Base-by-base conservation (phyloP, 2,888 invertebrate species). In the Melanotus villosus region DNA sequence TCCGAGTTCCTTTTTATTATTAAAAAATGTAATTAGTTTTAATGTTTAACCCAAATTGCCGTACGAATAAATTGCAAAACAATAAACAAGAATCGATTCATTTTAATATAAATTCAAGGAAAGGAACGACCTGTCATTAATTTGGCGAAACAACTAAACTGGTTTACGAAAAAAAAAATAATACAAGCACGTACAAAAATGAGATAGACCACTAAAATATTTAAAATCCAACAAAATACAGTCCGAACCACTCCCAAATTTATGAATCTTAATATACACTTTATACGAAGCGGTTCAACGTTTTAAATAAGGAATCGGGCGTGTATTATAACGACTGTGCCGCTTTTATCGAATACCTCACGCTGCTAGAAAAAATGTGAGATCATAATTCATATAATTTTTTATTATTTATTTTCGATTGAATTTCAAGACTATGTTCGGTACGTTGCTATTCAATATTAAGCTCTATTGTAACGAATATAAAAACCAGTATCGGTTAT, bases 371-470 rank as follows among this genome's bases (percentile, higher is more conserved):
- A 76, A 75, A 76, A 75, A 76, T 75, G 74, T 74, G 76, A 75
- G 75, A 74, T 71, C 76, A 75, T 76, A 76, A 76, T 69, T 76
- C 76, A 76, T 76, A 73, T 70, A 71, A 73, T 72, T 75, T 74
- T 76, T 74, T 75, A 68, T 75, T 75, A 75, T 75, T 75, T 74
- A 74, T 75, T 75, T 74, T 74, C 75, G 75, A 75, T 75, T 75
- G 75, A 74, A 74, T 74, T 75, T 75, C 73, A 75, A 75, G 75
- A 70, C 72, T 68, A 62, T 56, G 52, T 59, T 41, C 65, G 45
- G 36, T n/a, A 30, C 21, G 23, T 19, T 5, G 45, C 18, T 32
- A 50, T 43, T 12, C 65, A 14, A 69, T 54, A 45, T 16, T 69
- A 45, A 41, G 2, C 69, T 23, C 18, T 69, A 69, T 54, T 54